Percentiles rank a stretch among this genome's conserved stretches.
Conservation (phyloP, 2,888 invertebrate species). For the Mactromeris polynyma region DNA sequence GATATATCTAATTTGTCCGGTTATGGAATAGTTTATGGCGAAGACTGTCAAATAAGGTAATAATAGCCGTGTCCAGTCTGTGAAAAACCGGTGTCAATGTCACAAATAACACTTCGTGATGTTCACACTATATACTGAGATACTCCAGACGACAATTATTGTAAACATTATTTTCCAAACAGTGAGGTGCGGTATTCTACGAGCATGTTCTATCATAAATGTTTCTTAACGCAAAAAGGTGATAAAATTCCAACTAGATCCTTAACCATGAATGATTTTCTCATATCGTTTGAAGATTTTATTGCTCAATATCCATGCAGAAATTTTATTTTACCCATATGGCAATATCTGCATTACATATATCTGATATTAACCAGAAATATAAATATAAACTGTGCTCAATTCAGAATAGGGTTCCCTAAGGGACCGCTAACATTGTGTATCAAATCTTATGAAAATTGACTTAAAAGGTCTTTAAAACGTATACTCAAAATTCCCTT, state of each 20-base stretch:
- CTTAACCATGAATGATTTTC: slow-evolving; percentile 13
- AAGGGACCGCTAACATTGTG: neutral
- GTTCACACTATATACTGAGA: neutral
- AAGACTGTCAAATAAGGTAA: slow-evolving; percentile 29
- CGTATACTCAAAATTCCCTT: slow-evolving; percentile 48
- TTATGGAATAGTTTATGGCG: slow-evolving; percentile 35
- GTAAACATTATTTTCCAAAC: neutral
- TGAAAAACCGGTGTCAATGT: slow-evolving; percentile 10
- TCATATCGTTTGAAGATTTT: neutral
- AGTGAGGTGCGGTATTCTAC: too few species aligned
- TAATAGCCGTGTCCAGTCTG: slow-evolving; percentile 23
- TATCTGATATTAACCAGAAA: neutral
- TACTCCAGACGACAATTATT: neutral
- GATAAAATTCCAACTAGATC: neutral
- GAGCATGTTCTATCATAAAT: neutral
- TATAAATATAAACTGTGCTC: neutral
- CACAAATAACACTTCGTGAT: neutral
- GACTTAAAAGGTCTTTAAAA: slow-evolving; percentile 56
- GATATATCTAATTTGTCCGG: slow-evolving; percentile 10
- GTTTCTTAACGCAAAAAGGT: neutral
- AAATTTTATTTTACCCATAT: slow-evolving; percentile 1
- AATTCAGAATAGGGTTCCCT: neutral
- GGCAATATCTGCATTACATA: neutral
- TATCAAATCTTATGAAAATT: slow-evolving; percentile 40
- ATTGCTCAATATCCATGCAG: neutral